Percentiles rank a stretch among this genome's conserved stretches.
Conservation (phyloP, 1,140 invertebrate genomes). For the Plectus sambesii region DNA sequence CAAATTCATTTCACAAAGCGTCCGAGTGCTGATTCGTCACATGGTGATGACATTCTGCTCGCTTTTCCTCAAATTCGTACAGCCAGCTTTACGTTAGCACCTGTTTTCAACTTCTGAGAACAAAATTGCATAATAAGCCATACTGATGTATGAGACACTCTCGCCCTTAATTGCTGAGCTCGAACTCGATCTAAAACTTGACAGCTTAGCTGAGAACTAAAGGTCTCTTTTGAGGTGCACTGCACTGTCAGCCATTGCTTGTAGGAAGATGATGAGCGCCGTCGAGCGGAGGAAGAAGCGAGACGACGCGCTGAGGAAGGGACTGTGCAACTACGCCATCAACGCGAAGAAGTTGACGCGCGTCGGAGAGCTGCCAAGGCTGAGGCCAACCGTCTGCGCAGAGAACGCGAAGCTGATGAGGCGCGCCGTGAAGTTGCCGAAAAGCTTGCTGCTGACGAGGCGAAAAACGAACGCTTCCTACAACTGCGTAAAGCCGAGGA, state of each 20-base stretch:
- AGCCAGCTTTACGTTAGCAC: too few relatives aligned
- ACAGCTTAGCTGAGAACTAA: too few relatives aligned
- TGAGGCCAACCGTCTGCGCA: conserved; percentile 22
- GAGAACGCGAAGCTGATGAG: conserved; percentile 24
- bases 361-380: conserved; percentile 17
- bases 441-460: conserved; percentile 17
- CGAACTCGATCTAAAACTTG: too few relatives aligned
- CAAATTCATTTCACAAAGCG: too few relatives aligned
- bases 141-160: too few relatives aligned
- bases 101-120: too few relatives aligned
- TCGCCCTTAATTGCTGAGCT: too few relatives aligned
- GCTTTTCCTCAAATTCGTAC: too few relatives aligned
- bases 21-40: too few relatives aligned
- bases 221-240: conserved; percentile 14
- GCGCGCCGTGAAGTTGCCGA: conserved; percentile 16
- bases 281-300: conserved; percentile 37
- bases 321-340: conserved; percentile 27
- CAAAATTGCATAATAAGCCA: too few relatives aligned
- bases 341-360: conserved; percentile 31
- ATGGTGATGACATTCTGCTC: too few relatives aligned
- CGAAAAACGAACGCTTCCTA: conserved; percentile 20
- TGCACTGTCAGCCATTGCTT: conserved; percentile 19
- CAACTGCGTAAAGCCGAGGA: conserved; percentile 14
- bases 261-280: conserved; percentile 43
- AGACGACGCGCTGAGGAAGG: conserved; percentile 43